Evolutionary conservation across 2,888 invertebrate species (phyloP).

Genomic region (Diaprepes abbreviatus): DNA sequence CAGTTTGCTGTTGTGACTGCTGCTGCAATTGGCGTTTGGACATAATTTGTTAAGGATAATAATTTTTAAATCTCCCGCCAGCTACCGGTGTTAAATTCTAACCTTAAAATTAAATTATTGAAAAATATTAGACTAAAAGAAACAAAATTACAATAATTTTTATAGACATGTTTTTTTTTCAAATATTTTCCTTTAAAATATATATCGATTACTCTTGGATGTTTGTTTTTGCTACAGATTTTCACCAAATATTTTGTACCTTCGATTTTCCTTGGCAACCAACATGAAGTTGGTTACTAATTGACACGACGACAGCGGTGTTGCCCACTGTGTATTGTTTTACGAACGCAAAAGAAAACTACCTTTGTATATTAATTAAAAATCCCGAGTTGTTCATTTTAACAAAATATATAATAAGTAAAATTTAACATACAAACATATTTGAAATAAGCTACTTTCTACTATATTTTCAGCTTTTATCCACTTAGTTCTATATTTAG

Average conservation of each 20-base stretch:
- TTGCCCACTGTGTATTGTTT: too few species aligned
- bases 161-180: too few species aligned
- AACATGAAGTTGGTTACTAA: conserved; percentile 23
- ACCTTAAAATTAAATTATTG: conserved; percentile 30
- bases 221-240: background rate
- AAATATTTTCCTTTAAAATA: background rate
- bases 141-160: too few species aligned
- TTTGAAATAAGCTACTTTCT: too few species aligned
- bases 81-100: conserved; percentile 8
- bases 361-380: too few species aligned
- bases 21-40: conserved; percentile 56
- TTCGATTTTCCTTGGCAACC: background rate
- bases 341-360: too few species aligned
- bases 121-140: too few species aligned
- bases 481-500: too few species aligned
- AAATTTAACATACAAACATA: too few species aligned
- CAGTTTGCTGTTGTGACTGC: conserved; percentile 49
- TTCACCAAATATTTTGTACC: background rate
- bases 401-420: too few species aligned
- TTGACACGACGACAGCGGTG: conserved; percentile 11
- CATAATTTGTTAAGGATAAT: conserved; percentile 48
- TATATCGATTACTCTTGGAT: background rate
- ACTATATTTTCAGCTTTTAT: too few species aligned
- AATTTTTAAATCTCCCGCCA: conserved; percentile 20
- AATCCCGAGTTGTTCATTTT: too few species aligned